Conservation (phyloP, 2,888 invertebrate genomes). For the Oligia fasciuncula region DNA sequence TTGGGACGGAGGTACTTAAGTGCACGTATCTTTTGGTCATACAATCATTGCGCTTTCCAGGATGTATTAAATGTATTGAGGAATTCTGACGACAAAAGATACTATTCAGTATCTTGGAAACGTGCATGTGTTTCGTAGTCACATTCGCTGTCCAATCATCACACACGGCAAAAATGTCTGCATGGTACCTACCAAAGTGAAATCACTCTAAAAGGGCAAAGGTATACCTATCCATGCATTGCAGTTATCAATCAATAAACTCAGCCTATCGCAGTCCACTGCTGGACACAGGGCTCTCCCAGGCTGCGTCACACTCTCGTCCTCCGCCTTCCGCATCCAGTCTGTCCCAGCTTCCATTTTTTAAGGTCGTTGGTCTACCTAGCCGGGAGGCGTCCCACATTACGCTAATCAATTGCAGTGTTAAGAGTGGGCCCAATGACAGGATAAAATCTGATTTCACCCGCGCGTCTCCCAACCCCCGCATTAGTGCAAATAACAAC, state of each 20-base stretch:
- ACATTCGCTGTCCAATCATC: not conserved
- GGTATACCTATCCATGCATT: not conserved
- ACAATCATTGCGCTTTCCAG: not conserved
- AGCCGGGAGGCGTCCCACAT: not conserved
- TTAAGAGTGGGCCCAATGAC: too few species aligned
- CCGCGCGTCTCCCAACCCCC: too few species aligned
- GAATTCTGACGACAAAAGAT: not conserved
- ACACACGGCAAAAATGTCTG: not conserved
- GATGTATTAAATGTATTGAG: not conserved
- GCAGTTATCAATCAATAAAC: not conserved
- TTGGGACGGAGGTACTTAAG: not conserved
- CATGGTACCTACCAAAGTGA: not conserved
- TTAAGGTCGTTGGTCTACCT: too few species aligned
- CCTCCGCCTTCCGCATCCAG: not conserved
- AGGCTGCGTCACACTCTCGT: not conserved
- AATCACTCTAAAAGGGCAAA: conserved; percentile 5
- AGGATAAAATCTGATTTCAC: too few species aligned
- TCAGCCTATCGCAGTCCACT: too few species aligned
- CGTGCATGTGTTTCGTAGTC: not conserved
- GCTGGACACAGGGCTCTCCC: too few species aligned
- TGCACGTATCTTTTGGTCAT: not conserved
- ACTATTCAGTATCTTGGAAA: not conserved
- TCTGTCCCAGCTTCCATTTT: not conserved
- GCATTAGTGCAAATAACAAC: too few species aligned
- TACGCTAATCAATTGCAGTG: not conserved